Conservation (phyloP, 1,140 invertebrate species). For the Hylyphantes graminicola region DNA sequence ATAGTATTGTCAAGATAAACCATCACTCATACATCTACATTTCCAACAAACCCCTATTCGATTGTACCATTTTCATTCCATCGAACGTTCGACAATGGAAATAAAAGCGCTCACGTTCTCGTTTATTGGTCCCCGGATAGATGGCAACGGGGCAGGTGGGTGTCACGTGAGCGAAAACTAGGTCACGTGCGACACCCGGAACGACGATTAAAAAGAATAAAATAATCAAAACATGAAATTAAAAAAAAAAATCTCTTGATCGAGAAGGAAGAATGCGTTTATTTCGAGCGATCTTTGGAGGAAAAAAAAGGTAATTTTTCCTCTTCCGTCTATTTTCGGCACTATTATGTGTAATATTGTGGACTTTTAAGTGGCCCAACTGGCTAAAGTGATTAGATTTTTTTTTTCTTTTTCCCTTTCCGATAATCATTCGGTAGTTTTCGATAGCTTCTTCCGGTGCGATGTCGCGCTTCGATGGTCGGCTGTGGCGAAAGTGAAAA, state of each 20-base stretch:
- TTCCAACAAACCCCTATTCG: no score
- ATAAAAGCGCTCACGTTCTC: no score
- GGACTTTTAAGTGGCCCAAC: slow-evolving; percentile 48
- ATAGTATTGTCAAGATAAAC: no score
- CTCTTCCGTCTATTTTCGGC: slow-evolving; percentile 54
- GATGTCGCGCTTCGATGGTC: slow-evolving; percentile 17
- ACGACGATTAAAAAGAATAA: slow-evolving; percentile 47
- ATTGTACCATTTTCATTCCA: no score
- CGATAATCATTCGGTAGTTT: slow-evolving; percentile 33
- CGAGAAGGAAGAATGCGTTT: slow-evolving; percentile 46
- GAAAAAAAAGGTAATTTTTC: slow-evolving; percentile 45
- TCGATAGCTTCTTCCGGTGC: slow-evolving; percentile 47
- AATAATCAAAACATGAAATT: slow-evolving; percentile 24
- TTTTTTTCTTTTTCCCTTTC: slow-evolving; percentile 27
- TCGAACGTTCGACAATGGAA: no score
- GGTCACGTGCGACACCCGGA: slow-evolving; percentile 58
- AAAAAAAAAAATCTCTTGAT: slow-evolving; percentile 19
- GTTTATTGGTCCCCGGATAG: slow-evolving; percentile 4
- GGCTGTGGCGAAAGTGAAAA: not conserved
- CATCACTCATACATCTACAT: no score
- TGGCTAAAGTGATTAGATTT: slow-evolving; percentile 45
- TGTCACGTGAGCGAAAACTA: slow-evolving; percentile 51
- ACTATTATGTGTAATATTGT: slow-evolving; percentile 41
- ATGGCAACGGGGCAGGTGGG: slow-evolving; percentile 29
- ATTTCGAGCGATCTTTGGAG: slow-evolving; percentile 55